A percentile compares a stretch with the other conserved stretches of the same genome.
These are phyloP conservation scores for Poeciliopsis gracilis DNA, from an alignment of 2,797 vertebrate genomes.

Conservation along the genomic window DNA sequence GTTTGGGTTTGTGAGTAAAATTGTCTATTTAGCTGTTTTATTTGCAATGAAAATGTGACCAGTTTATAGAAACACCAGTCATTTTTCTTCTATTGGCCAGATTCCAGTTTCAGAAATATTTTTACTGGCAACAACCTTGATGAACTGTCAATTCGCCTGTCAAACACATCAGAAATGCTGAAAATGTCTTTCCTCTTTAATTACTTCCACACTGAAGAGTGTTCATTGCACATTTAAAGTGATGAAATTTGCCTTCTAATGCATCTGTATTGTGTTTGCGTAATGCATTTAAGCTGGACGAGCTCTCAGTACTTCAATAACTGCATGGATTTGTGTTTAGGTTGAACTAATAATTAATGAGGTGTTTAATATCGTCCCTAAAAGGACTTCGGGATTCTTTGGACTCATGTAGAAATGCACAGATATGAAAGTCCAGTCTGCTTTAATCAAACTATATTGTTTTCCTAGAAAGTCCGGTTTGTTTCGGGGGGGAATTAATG, in stretches of 20 bases:
- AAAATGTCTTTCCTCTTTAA: not conserved
- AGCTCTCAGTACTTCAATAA: not conserved
- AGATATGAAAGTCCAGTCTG: too few species aligned
- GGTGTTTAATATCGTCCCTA: not conserved
- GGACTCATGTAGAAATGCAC: not conserved
- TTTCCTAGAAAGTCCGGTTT: too few species aligned
- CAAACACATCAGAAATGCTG: not conserved
- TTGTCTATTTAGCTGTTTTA: not conserved
- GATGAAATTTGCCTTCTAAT: not conserved
- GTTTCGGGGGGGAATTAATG: too few species aligned
- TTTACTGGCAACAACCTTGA: not conserved
- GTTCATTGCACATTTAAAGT: not conserved
- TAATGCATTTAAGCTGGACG: not conserved
- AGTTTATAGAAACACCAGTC: not conserved
- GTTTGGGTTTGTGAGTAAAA: not conserved
- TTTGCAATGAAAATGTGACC: not conserved
- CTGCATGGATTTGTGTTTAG: not conserved
- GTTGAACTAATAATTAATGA: not conserved
- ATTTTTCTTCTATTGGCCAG: not conserved
- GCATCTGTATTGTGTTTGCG: not conserved
- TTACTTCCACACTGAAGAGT: not conserved
- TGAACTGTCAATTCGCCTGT: not conserved
- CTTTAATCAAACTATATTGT: too few species aligned
- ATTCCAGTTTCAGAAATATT: not conserved
- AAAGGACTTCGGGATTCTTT: not conserved